Evolutionary conservation across 64 coral and sea anemone species (phyloP).

Genomic region (Porites australiensis): DNA sequence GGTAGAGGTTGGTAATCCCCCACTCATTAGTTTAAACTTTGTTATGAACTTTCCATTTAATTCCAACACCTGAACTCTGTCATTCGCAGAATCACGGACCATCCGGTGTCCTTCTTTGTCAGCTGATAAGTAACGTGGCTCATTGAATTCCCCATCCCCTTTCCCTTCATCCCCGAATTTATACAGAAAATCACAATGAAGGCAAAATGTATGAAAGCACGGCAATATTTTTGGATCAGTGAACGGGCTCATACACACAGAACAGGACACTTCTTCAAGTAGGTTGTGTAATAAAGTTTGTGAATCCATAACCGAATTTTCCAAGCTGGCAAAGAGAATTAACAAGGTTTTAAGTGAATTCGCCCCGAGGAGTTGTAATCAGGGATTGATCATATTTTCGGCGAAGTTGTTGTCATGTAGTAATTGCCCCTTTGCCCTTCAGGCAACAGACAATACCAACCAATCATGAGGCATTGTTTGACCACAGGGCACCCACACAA

Average conservation of each 20-base stretch:
- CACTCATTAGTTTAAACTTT: too few relatives aligned
- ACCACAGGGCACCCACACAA: too few relatives aligned
- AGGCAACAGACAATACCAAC: not conserved
- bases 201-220: not conserved
- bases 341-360: not conserved
- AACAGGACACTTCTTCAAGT: not conserved
- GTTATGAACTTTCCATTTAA: not conserved
- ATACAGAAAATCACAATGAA: not conserved
- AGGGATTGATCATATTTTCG: too few relatives aligned
- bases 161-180: not conserved
- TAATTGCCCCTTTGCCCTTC: too few relatives aligned
- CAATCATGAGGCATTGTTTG: not conserved
- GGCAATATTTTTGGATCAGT: not conserved
- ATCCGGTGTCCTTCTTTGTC: not conserved
- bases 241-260: not conserved
- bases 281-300: not conserved
- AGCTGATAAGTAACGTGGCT: not conserved
- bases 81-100: not conserved
- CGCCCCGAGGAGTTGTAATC: too few relatives aligned
- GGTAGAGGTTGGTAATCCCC: not conserved
- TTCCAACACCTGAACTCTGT: not conserved
- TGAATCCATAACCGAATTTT: not conserved
- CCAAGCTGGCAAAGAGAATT: too few relatives aligned
- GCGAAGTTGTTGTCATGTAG: too few relatives aligned
- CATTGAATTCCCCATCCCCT: not conserved